Evolutionary conservation across 2,797 vertebrate genomes (phyloP), one percentile per base, ranked within the genome.

Genomic region (Sebastes cheni): DNA sequence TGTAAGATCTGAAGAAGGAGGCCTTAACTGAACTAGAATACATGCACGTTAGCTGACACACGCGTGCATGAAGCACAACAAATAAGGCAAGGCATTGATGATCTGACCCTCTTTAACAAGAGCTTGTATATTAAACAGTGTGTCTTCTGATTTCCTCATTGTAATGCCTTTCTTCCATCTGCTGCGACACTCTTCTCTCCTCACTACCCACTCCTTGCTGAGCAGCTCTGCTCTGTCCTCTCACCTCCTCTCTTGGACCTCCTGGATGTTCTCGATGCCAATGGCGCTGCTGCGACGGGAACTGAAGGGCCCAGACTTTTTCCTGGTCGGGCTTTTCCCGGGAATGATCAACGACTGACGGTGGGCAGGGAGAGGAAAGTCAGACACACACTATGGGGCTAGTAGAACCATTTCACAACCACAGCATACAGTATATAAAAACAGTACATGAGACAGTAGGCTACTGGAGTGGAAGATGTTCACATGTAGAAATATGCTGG

Each of bases 191-290:
- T 42, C 11, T 67, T 76, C 73, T 79, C 27, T 80, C 68, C 11
- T 83, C 84, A 84, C 87, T 71, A 29, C 86, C 83, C 89, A 80
- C 88, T 88, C 85, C 62, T 86, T 81, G 79, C 81, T 72, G 78
- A 87, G 67, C 69, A 20, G 80, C 84, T 77, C 67, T 3, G 74
- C 72, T 68, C 68, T 34, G 81, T 89, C 88, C 74, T 96, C 95
- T 98, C 95, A 4, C 98, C 98, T 78, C 97, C 97, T 92, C 97
- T 99, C 94, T 97, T 99, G 78, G 70, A 98, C 98, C 91, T 99
- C 98, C 95, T 98, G 98, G 80, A 99, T 99, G 93, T 99, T 99
- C 93, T 99, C 98, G 1, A 99, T 99, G 73, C 98, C 98, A 3
- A 99, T 99, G 82, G 98, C 98, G 2, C 98, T 99, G 94, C 98